Percentiles rank a stretch among this genome's conserved stretches.
These are phyloP conservation scores for Danio choprae DNA, from an alignment of 2,797 vertebrate genomes.

Conservation along the genomic window DNA sequence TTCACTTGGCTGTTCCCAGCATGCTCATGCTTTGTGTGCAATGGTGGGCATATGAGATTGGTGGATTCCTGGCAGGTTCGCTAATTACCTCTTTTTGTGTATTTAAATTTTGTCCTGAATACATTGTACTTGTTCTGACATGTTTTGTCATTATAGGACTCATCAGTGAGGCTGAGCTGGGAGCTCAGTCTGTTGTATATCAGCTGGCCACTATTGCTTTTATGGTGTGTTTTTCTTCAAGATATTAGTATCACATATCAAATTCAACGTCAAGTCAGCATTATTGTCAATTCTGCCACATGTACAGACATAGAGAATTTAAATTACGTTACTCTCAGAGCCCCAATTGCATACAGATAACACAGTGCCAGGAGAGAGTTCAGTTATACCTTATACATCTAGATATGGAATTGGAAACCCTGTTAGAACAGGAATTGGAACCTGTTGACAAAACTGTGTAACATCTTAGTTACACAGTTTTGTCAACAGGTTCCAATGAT, in stretches of 20 bases:
- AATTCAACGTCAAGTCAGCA: too few species aligned
- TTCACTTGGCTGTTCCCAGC: conserved; percentile 85
- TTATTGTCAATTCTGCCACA: too few species aligned
- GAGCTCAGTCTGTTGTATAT: conserved; percentile 83
- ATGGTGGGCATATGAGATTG: conserved; percentile 92
- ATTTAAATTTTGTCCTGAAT: neutral
- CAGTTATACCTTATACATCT: too few species aligned
- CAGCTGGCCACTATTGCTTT: conserved; percentile 75
- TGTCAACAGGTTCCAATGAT: too few species aligned
- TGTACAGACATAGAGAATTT: too few species aligned
- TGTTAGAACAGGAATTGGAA: conserved; percentile 40
- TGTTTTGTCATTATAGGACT: conserved; percentile 71
- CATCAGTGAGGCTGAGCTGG: conserved; percentile 85
- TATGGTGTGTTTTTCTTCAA: conserved; percentile 79
- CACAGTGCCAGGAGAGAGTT: too few species aligned
- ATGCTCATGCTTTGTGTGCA: conserved; percentile 93
- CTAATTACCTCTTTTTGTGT: conserved; percentile 8
- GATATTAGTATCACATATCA: neutral
- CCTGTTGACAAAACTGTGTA: neutral
- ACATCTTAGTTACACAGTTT: too few species aligned
- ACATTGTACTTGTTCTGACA: neutral
- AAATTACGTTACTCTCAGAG: too few species aligned
- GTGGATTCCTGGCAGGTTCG: conserved; percentile 86
- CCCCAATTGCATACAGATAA: too few species aligned
- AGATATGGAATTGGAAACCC: too few species aligned